Base-by-base conservation (phyloP, 2,113 vertebrate genomes). In the Leucosticte australis region DNA sequence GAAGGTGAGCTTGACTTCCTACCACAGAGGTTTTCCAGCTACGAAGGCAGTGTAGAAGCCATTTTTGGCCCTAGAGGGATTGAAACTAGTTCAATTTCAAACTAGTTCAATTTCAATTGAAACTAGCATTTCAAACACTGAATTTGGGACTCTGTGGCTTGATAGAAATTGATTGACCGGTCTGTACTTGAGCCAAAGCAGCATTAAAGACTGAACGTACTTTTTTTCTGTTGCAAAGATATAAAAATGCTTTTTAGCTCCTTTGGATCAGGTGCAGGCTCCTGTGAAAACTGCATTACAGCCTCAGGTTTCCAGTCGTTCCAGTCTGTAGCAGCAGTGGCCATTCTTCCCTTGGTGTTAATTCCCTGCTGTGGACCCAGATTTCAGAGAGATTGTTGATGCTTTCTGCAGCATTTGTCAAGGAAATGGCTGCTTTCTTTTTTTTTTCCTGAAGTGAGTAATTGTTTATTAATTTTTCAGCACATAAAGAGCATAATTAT, bases 391-490 rank as follows among this genome's bases (percentile, higher is more conserved):
- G 46, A 47, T 18, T 73, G 77, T 78, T 83, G 93, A 70, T 77
- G 69, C 74, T 87, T 82, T 77, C 65, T 95, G 83, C 59, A 87
- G 89, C 80, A 82, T 96, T 97, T 91, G 55, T 88, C 47, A 94
- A 93, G 79, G 94, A 96, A 95, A 92, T 6, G 68, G 28, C 77
- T 90, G 83, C 63, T 95, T 90, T 47, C 31, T 83, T 87, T 95
- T 84, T 84, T 39, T 67, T 84, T 85, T 74, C 59, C 81, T 87
- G 85, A 92, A 97, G 92, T 94, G 60, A 81, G 73, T 97, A 93
- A 95, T 94, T 96, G 92, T 95, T 96, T 96, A 95, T 96, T 95
- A 97, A 94, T 96, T 97, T 97, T 97, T 97, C 89, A 97, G 92
- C 91, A 96, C 12, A 10, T 94, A 96, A 95, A 94, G 94, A 91